Percentiles rank a stretch among this genome's conserved stretches.
phyloP scores from a whole-genome alignment of 1,140 invertebrate genomes.

The Himalopsyche phryganea region DNA sequence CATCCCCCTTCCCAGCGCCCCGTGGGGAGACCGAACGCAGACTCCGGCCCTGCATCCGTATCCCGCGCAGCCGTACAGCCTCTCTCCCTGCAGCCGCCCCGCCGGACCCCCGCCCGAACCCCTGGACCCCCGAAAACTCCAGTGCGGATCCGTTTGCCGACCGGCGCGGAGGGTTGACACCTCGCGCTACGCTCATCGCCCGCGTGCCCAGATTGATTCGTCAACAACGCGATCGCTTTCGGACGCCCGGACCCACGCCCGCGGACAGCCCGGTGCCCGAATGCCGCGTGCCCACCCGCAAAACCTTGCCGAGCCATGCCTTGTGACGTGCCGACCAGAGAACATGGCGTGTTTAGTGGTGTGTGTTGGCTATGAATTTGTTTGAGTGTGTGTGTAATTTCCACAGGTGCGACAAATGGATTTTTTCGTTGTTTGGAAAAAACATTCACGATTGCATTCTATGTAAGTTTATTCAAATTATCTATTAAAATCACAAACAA shows the following conservation, averaged over 20 bases:
- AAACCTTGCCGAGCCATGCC: too few relatives aligned
- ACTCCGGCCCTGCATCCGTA: not conserved
- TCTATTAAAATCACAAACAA: too few relatives aligned
- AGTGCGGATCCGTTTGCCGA: conserved; percentile 15
- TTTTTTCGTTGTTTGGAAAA: not conserved
- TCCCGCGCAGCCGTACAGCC: not conserved
- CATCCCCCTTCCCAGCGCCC: not conserved
- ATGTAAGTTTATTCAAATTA: too few relatives aligned
- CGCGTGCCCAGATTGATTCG: too few relatives aligned
- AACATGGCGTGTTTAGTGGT: conserved; percentile 13
- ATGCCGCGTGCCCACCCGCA: too few relatives aligned
- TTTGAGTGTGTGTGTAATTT: conserved; percentile 18
- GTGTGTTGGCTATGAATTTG: conserved; percentile 4
- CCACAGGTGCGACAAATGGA: conserved; percentile 17
- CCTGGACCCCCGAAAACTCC: conserved; percentile 3
- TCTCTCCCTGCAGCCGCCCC: not conserved
- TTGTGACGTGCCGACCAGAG: not conserved
- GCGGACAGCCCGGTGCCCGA: too few relatives aligned
- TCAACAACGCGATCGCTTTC: too few relatives aligned
- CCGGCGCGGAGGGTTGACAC: conserved; percentile 8
- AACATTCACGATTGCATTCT: too few relatives aligned
- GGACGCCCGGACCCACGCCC: too few relatives aligned
- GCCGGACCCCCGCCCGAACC: not conserved
- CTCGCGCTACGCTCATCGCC: not conserved
- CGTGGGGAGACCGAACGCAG: not conserved